Evolutionary conservation across 2,888 invertebrate species (phyloP).

Genomic region (Trissoscelio sp.): DNA sequence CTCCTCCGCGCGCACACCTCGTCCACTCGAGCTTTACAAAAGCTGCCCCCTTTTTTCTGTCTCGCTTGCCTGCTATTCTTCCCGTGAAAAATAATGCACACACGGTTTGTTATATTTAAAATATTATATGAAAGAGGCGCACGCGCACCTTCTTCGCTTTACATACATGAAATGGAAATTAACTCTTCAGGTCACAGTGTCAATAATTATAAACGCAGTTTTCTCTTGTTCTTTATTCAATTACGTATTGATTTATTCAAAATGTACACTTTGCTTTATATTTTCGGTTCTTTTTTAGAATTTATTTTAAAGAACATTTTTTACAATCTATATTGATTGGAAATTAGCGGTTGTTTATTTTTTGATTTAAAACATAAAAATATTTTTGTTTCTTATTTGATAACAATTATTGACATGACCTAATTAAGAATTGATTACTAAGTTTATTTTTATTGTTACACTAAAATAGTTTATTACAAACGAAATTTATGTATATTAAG

Average conservation of each 20-base stretch:
- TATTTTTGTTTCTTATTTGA: too few relatives aligned
- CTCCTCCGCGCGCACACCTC: constrained; percentile 6
- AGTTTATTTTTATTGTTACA: too few relatives aligned
- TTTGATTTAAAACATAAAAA: too few relatives aligned
- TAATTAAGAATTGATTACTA: too few relatives aligned
- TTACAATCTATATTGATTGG: too few relatives aligned
- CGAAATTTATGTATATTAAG: too few relatives aligned
- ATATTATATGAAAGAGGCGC: constrained; percentile 15
- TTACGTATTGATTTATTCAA: constrained; percentile 31
- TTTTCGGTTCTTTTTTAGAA: constrained; percentile 13
- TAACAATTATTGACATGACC: too few relatives aligned
- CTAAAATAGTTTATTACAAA: too few relatives aligned
- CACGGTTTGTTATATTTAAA: constrained; percentile 50
- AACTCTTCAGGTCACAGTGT: constrained; percentile 56
- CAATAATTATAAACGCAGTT: constrained; percentile 51
- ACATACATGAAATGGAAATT: constrained; percentile 56
- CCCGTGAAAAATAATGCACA: constrained; percentile 27
- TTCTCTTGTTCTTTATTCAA: constrained; percentile 60
- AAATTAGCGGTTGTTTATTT: too few relatives aligned
- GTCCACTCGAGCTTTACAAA: constrained; percentile 59
- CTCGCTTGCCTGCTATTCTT: constrained; percentile 37
- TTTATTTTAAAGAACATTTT: too few relatives aligned
- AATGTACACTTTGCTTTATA: constrained; percentile 14
- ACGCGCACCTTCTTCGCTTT: constrained; percentile 9
- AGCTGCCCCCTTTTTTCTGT: constrained; percentile 59